Base-by-base conservation (phyloP, 2,797 vertebrate genomes). In the Gadopsis bispinosus region DNA sequence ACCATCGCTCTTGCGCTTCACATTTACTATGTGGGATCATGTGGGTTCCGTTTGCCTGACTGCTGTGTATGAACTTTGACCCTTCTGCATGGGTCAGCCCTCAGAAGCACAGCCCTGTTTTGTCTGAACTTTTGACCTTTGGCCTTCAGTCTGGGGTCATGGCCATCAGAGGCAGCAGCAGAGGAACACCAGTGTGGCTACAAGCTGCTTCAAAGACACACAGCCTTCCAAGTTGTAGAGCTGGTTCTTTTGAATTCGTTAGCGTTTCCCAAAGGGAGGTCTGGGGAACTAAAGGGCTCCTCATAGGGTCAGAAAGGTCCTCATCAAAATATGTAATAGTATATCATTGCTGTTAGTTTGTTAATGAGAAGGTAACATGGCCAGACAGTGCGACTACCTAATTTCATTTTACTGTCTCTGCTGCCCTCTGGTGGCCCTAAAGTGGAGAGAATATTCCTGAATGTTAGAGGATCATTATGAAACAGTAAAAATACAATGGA, bases 81-180 rank as follows among this genome's bases (percentile, higher is more conserved):
- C 45, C 22, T 10, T 58, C 55, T 29, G 43, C 61, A 66, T 78
- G 56, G 54, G 58, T 77, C 59, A 64, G 29, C 16, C 55, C 22
- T 87, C 77, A 80, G 61, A 86, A 66, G 66, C 31, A 62, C 64
- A 80, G 59, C 67, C 39, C 29, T 90, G 77, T 90, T 90, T 87
- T 84, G 81, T 84, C 83, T 84, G 59, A 85, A 53, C 73, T 20
- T 70, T 45, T 79, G 72, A 77, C 51, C 81, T 83, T 56, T 81
- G 73, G 73, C 77, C 73, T 68, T 67, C 9, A 66, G 48, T 78
- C 73, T 71, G 64, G 62, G 69, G 72, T 85, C 61, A 73, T 45
- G 59, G 60, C 71, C 72, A 73, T 74, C 69, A 72, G 87, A 43
- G 83, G 80, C 77, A 81, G 79, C 62, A 67, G 41, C 65, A 85